phyloP scores from a whole-genome alignment of 2,113 vertebrate genomes.

The Leucopsar rothschildi region DNA sequence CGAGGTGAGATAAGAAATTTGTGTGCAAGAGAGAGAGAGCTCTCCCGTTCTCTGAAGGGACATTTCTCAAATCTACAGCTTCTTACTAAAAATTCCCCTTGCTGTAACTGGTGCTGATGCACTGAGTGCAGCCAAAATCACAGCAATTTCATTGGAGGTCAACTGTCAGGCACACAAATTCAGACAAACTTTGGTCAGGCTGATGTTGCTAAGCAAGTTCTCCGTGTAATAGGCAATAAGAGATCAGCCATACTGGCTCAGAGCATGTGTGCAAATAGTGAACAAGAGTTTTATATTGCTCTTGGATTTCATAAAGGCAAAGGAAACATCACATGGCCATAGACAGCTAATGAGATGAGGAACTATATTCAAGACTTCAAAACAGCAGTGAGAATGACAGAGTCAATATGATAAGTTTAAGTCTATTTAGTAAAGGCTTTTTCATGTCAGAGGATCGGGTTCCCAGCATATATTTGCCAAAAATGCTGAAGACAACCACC shows the following conservation, averaged over 20 bases:
- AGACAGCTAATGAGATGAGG: not conserved
- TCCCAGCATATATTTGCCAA: not conserved
- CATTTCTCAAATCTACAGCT: not conserved
- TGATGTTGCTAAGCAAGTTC: not conserved
- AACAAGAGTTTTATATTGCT: not conserved
- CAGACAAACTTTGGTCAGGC: not conserved
- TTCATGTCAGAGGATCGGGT: not conserved
- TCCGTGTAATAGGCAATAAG: not conserved
- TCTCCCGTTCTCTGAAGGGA: not conserved
- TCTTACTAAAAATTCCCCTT: not conserved
- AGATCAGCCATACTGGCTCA: not conserved
- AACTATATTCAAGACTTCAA: not conserved
- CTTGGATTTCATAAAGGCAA: not conserved
- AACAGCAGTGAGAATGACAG: not conserved
- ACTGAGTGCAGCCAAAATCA: not conserved
- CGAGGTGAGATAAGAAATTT: not conserved
- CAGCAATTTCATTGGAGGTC: not conserved
- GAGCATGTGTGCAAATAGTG: not conserved
- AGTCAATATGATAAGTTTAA: not conserved
- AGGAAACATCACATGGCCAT: not conserved
- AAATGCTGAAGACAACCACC: not conserved
- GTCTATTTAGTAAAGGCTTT: not conserved
- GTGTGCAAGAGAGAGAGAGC: not conserved
- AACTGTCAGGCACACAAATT: not conserved
- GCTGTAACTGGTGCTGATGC: not conserved